Base-by-base conservation (phyloP, 2,113 vertebrate species). In the Vidua chalybeata region DNA sequence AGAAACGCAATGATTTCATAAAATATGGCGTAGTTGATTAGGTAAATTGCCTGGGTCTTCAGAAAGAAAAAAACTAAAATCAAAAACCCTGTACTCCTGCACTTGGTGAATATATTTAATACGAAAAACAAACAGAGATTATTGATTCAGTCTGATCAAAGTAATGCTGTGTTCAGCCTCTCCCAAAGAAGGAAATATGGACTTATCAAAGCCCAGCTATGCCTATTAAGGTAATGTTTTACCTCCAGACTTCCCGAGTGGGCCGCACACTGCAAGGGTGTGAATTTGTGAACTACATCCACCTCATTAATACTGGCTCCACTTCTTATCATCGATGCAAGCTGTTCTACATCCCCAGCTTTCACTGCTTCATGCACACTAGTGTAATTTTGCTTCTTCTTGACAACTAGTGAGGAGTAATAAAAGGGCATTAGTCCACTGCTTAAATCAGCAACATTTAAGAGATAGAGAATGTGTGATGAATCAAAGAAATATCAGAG, bases 221-320 rank as follows among this genome's bases (percentile, higher is more conserved):
- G 51, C 19, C 43, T 58, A 17, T 59, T 37, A 41, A 63, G 11
- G 12, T 6, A 33, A 45, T 24, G 43, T 66, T 96, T 97, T 97
- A 98, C 98, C 98, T 98, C 98, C 93, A 98, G 90, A 80, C 98
- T 98, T 88, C 98, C 98, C n/a, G 97, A 97, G 93, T 98, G 98
- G 16, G 98, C 98, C 78, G 98, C 98, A 96, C 97, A 98, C 48
- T 98, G 98, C 90, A 98, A 95, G 2, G 97, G 98, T 46, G 97
- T 98, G 87, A 98, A 98, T 62, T 97, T 97, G 91, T 98, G 97
- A 54, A 97, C 87, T 48, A 67, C 55, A 94, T 98, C 98, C 79
- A 97, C 95, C 67, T 98, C 97, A 8, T 98, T 98, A 76, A 98
- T 91, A 71, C 31, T 83, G 18, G 93, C 85, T 90, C 98, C 98